A percentile compares a stretch with the other conserved stretches of the same genome.
Conservation (phyloP, 1,140 invertebrate species). For the Aphaenogaster rudis region DNA sequence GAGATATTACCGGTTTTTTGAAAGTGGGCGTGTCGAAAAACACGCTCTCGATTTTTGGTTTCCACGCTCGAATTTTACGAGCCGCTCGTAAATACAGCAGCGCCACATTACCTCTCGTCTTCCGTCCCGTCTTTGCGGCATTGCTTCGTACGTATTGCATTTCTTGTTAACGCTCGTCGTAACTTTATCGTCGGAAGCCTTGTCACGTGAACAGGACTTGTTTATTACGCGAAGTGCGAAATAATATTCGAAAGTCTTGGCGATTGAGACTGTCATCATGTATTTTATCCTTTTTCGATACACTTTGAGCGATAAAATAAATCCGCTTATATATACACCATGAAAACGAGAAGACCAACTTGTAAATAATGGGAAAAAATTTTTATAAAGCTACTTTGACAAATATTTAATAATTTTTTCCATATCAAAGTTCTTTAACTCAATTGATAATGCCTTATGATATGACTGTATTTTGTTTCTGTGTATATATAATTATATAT, state of each 20-base stretch:
- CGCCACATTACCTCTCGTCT: background rate
- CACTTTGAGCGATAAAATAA: background rate
- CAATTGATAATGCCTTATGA: background rate
- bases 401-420: background rate
- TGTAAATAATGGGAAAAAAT: background rate
- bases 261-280: background rate
- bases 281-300: background rate
- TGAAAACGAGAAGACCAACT: background rate
- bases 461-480: background rate
- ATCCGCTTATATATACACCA: background rate
- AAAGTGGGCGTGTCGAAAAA: constrained; percentile 56
- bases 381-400: background rate
- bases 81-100: constrained; percentile 61
- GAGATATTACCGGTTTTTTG: background rate
- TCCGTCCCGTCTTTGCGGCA: constrained; percentile 9
- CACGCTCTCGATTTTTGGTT: constrained; percentile 54
- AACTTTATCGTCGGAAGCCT: constrained; percentile 59
- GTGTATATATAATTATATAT: background rate
- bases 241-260: constrained; percentile 36
- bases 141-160: constrained; percentile 15
- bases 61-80: constrained; percentile 58
- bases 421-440: background rate
- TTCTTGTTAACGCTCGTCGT: constrained; percentile 63
- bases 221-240: constrained; percentile 58
- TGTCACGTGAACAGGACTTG: constrained; percentile 41